Percentiles rank a stretch among this genome's conserved stretches.
phyloP scores from a whole-genome alignment of 92 coral and sea anemone genomes.

The Parazoanthus atlanticus region DNA sequence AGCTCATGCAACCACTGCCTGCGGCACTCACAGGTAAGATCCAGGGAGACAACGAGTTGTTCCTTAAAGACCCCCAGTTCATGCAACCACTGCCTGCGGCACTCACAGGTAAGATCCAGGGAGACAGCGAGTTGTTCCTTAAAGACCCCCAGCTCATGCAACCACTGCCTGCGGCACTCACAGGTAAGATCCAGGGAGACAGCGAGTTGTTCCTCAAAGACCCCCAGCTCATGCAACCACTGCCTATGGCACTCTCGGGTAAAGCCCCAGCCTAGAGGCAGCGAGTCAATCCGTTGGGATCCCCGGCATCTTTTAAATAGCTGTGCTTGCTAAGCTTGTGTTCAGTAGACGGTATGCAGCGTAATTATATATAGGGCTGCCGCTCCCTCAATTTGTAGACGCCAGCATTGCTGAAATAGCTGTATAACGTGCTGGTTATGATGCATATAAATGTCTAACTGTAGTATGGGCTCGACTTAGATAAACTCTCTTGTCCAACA shows the following conservation, averaged over 20 bases:
- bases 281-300: slow-evolving; percentile 62
- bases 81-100: slow-evolving; percentile 60
- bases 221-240: slow-evolving; percentile 55
- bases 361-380: no score
- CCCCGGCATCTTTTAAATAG: slow-evolving; percentile 26
- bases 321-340: no score
- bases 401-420: no score
- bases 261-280: not conserved
- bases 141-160: slow-evolving; percentile 67
- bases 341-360: no score
- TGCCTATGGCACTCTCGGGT: slow-evolving; percentile 39
- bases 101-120: slow-evolving; percentile 37
- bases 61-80: slow-evolving; percentile 69
- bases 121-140: slow-evolving; percentile 71
- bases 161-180: slow-evolving; percentile 47
- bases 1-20: slow-evolving; percentile 55
- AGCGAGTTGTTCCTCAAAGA: slow-evolving; percentile 67
- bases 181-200: not conserved
- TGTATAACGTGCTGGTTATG: no score
- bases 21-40: slow-evolving; percentile 61
- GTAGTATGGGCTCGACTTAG: no score
- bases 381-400: no score
- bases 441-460: no score
- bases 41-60: slow-evolving; percentile 91
- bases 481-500: no score